Base-by-base conservation (phyloP, 2,888 invertebrate species). In the Campopleginae sp. region DNA sequence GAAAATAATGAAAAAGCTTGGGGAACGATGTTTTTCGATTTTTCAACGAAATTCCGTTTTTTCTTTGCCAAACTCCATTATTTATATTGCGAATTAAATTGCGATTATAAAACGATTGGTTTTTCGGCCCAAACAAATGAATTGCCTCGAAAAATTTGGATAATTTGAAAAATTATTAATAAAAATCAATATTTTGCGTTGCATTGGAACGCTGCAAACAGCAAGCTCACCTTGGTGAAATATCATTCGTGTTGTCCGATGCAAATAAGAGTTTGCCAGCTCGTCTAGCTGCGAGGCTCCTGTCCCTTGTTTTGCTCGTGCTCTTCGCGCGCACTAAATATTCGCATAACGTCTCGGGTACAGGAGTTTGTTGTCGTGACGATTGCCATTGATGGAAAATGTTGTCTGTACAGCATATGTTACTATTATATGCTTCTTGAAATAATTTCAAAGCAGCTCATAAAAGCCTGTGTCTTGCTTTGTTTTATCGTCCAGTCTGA, bases 191-290 rank as follows among this genome's bases (percentile, higher is more conserved):
- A n/a, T n/a, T n/a, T n/a, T n/a, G n/a, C n/a, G n/a, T n/a, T n/a
- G n/a, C n/a, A n/a, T n/a, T n/a, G n/a, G n/a, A n/a, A n/a, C n/a
- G n/a, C n/a, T n/a, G n/a, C n/a, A n/a, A 27, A 44, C 31, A 70
- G 27, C 48, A 14, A 33, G 51, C 23, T 71, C 19, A 19, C 71
- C 33, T 71, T 71, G 19, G 71, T 51, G 71, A 71, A 71, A 71
- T 71, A 71, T 71, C 51, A 71, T 51, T 51, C 71, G 71, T 71
- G 71, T 51, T 33, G 71, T 71, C 51, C 19, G 51, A 71, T 71
- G 71, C 38, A 71, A 71, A 71, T 71, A 71, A 48, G 71, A 33
- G 33, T 48, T 71, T n/a, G 71, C 23, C 31, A 68, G 46, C 68
- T 70, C 48, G n/a, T n/a, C n/a, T 19, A 33, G 68, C 27, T 46